Evolutionary conservation across 2,797 vertebrate species (phyloP), one percentile per base, ranked within the genome.

Genomic region (Chaenodraco wilsoni): DNA sequence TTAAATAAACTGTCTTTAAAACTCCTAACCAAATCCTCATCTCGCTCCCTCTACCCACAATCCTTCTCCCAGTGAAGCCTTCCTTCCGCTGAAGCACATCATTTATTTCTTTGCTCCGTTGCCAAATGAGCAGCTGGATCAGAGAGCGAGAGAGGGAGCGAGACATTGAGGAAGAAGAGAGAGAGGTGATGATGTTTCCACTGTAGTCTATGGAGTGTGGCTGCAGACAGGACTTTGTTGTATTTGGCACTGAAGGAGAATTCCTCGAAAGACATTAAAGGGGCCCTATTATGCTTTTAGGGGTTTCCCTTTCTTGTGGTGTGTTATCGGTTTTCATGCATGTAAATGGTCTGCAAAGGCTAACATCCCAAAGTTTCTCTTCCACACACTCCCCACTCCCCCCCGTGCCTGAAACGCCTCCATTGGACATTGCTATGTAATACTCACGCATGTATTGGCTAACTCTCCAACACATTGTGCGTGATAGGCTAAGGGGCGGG

Each of bases 101-200:
- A 91, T 92, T 89, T 92, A 79, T 85, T 84, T 83, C 86, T 90
- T 88, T 88, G 87, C 90, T 83, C 62, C 2, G 17, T 41, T 89
- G 91, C 90, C 90, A 92, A 90, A 91, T 87, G 88, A 93, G 88
- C 90, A 90, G 86, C 91, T 92, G 86, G 85, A 92, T 91, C 72
- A 82, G 78, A 81, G 79, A 55, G 56, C 37, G 75, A 67, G 52
- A 56, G 66, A 55, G 48, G 52, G 63, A 56, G 51, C 64, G 66
- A 43, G 67, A 37, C 33, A 37, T 37, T 37, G 33, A 37, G 33
- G 33, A 37, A 37, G 6, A 37, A 50, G 52, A 50, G 50, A 65
- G 41, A 21, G 41, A 52, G 68, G 71, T 8, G 85, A 74, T 75
- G 81, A 76, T 82, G 83, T 74, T 85, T 74, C 59, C 71, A 72